Percentiles rank a stretch among this genome's conserved stretches.
Conservation (phyloP, 1,140 invertebrate species). For the Tachypleus tridentatus region DNA sequence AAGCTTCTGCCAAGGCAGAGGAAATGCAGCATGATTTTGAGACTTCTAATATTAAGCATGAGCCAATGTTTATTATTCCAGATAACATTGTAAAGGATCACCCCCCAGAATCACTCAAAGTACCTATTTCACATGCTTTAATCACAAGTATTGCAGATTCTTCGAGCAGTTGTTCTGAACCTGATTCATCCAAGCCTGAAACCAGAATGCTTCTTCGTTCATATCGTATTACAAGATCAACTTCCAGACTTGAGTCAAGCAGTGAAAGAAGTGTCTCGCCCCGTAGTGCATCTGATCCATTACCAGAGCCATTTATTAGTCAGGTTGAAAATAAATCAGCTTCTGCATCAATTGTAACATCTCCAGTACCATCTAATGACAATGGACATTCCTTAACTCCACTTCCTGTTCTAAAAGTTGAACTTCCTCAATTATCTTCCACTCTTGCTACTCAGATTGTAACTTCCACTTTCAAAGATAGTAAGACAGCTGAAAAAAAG, state of each 20-base stretch:
- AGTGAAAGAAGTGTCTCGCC: slow-evolving; percentile 3
- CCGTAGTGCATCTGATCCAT: neutral
- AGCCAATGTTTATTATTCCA: slow-evolving; percentile 17
- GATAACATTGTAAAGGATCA: slow-evolving; percentile 17
- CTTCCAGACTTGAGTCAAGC: slow-evolving; percentile 5
- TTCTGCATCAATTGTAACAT: neutral
- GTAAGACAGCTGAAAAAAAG: slow-evolving; percentile 1
- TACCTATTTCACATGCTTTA: too few species aligned
- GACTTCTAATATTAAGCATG: slow-evolving; percentile 16
- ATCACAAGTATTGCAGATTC: too few species aligned
- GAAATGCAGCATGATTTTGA: neutral
- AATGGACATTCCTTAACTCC: neutral
- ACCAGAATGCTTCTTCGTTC: slow-evolving; percentile 8
- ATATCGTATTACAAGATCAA: slow-evolving; percentile 16
- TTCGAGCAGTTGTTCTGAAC: neutral
- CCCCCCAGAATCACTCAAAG: neutral
- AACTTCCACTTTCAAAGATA: slow-evolving; percentile 9
- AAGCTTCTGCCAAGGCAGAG: slow-evolving; percentile 13
- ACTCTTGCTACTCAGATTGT: neutral
- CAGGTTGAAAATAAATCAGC: neutral
- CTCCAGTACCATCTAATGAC: neutral
- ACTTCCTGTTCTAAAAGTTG: slow-evolving; percentile 26
- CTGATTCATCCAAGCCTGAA: slow-evolving; percentile 7
- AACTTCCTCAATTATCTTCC: slow-evolving; percentile 21
- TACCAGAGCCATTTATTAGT: neutral